phyloP scores from a whole-genome alignment of 2,797 vertebrate genomes.

The Centropyge bicolor region DNA sequence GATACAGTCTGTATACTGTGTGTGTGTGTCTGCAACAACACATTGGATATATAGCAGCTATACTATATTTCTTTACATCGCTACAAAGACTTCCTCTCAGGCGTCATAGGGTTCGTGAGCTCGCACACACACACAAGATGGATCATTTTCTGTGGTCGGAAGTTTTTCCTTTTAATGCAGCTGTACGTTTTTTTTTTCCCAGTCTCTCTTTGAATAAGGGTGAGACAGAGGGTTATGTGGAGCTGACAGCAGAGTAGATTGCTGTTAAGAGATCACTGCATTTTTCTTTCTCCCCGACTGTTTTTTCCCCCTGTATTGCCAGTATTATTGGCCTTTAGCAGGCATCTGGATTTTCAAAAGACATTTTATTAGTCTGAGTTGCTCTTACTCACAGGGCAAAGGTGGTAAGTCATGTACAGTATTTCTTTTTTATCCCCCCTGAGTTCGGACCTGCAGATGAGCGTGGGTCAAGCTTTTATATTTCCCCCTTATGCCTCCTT shows the following conservation, averaged over 20 bases:
- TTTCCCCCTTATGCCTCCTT: conserved; percentile 65
- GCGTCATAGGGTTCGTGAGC: conserved; percentile 60
- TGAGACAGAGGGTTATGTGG: conserved; percentile 74
- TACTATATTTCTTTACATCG: conserved; percentile 38
- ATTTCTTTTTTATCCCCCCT: conserved; percentile 74
- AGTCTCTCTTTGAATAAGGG: conserved; percentile 71
- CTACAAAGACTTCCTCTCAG: conserved; percentile 62
- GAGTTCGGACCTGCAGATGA: conserved; percentile 71
- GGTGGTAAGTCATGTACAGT: conserved; percentile 81
- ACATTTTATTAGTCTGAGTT: conserved; percentile 80
- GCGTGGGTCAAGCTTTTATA: conserved; percentile 77
- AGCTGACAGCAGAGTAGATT: conserved; percentile 78
- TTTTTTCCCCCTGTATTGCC: conserved; percentile 52
- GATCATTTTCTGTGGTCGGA: conserved; percentile 51
- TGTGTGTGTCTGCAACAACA: conserved; percentile 22
- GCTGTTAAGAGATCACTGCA: conserved; percentile 78
- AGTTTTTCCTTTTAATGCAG: conserved; percentile 71
- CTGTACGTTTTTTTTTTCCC: conserved; percentile 48
- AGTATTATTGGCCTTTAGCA: conserved; percentile 75
- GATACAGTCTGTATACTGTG: conserved; percentile 32
- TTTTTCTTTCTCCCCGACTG: conserved; percentile 71
- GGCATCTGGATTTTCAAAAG: conserved; percentile 77
- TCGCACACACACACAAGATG: conserved; percentile 58
- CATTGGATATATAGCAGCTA: conserved; percentile 25
- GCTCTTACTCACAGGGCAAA: conserved; percentile 79